Base-by-base conservation (phyloP, 2,797 vertebrate genomes). In the Anableps anableps region DNA sequence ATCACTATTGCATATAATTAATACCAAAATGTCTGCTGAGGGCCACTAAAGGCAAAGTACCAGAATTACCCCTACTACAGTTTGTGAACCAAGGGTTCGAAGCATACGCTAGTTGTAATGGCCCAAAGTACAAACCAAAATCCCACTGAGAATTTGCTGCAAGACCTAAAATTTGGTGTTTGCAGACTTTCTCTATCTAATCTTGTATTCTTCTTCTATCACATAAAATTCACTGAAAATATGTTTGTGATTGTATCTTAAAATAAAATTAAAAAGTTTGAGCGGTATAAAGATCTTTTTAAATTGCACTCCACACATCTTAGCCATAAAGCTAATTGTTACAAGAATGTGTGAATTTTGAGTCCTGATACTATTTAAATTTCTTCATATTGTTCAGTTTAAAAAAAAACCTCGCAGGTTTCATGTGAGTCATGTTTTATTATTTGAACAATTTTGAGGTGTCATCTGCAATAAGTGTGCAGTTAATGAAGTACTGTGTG, bases 401-500 rank as follows among this genome's bases (percentile, higher is more conserved):
- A 55, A 4, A 62, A 7, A 29, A 80, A 90, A 85, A 83, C 48
- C 74, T 85, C 77, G 19, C 78, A 76, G 80, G 48, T 77, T 76
- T 72, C 51, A 77, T 51, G 31, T 19, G 68, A 88, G 75, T 77
- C 74, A 74, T 80, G 73, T 86, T 84, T 76, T 16, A 50, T 83
- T 89, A 83, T 83, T 82, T 70, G 31, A 85, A 80, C 87, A 83
- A 80, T 84, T 81, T 79, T 47, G 72, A 81, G 70, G 73, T 89
- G 89, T 88, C 86, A 71, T 80, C 72, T 71, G 75, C 74, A 93
- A 93, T 93, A 78, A 91, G 79, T 10, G 77, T 79, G 83, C 34
- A 80, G 83, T 89, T 77, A 79, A 48, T 85, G 85, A 89, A 43
- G 53, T 51, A 72, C 47, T 77, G 64, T 41, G 66, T 64, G 76